Base-by-base conservation (phyloP, 2,888 invertebrate species). In the Idaea dimidiata region DNA sequence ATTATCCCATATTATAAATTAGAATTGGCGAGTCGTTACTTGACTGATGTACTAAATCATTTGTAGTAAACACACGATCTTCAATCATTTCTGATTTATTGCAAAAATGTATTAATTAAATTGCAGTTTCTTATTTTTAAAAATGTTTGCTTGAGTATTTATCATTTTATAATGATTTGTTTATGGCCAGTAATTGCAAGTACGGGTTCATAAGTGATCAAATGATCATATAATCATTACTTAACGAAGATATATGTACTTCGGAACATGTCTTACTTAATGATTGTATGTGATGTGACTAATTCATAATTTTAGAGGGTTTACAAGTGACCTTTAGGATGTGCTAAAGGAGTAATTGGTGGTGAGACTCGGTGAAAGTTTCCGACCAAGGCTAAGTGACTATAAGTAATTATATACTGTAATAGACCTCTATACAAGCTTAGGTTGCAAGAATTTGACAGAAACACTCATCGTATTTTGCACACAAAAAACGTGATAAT, bases 1-100 rank as follows among this genome's bases (percentile, higher is more conserved):
- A 43, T 43, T 43, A 43, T 43, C 8, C 10, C 43, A 43, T 43
- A 43, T 43, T 43, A 43, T 43, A 43, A 43, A 43, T 43, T 43
- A 43, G 43, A 14, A 43, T 43, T 43, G 43, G 43, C 14, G 43
- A 43, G 43, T 43, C 14, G 43, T 43, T 43, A 43, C 43, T 43
- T 14, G 43, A 43, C 43, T 62, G 68, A 70, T 62, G 65, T 54
- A 61, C 63, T 72, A 66, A 68, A 70, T 70, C 66, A 70, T 62
- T 14, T 66, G 55, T 59, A 58, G 60, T 66, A 58, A 64, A 62
- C 62, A 64, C 64, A 62, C 62, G 62, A 65, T 64, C 64, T 67
- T 66, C 60, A 53, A 63, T 67, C 64, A 17, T 18, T 61, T 64
- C 57, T 71, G 69, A 69, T 70, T 71, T 66, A 71, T 66, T 32